These are phyloP conservation scores for cat (Felis catus) DNA, from an alignment of 2,113 vertebrate genomes.

Conservation along the genomic window DNA sequence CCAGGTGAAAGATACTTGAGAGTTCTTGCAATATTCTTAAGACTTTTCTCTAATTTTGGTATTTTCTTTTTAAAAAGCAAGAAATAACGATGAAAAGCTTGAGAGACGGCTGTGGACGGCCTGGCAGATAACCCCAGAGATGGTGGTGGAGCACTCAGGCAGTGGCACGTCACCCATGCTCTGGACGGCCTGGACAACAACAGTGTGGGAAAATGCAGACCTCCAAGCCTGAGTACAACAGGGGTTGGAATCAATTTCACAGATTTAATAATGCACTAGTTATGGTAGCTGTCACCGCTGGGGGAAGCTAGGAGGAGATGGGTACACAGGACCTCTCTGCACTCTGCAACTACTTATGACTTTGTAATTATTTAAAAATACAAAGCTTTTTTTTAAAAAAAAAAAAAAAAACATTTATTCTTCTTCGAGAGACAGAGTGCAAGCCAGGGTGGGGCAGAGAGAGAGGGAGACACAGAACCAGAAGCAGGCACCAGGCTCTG, in stretches of 20 bases:
- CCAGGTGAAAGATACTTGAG: neutral
- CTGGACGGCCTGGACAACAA: neutral
- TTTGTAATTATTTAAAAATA: slow-evolving; percentile 28
- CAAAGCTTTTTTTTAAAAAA: neutral
- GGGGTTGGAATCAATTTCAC: no score
- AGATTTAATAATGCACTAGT: neutral
- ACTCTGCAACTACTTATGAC: neutral
- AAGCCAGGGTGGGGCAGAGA: no score
- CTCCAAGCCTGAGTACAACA: neutral
- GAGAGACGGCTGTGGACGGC: neutral
- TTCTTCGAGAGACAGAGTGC: no score
- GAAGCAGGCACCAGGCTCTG: no score
- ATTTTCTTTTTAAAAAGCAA: neutral
- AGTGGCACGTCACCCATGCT: neutral
- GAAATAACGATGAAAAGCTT: neutral
- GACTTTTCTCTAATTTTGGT: neutral
- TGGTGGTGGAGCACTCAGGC: neutral
- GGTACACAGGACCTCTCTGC: neutral
- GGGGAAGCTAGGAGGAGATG: neutral
- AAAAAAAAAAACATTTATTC: no score
- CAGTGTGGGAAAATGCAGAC: neutral
- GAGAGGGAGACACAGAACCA: no score
- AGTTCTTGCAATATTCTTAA: neutral
- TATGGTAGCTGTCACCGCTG: neutral
- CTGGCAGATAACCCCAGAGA: neutral